Evolutionary conservation across 2,113 vertebrate species (phyloP).

Genomic region (Odontophorus gujanensis): DNA sequence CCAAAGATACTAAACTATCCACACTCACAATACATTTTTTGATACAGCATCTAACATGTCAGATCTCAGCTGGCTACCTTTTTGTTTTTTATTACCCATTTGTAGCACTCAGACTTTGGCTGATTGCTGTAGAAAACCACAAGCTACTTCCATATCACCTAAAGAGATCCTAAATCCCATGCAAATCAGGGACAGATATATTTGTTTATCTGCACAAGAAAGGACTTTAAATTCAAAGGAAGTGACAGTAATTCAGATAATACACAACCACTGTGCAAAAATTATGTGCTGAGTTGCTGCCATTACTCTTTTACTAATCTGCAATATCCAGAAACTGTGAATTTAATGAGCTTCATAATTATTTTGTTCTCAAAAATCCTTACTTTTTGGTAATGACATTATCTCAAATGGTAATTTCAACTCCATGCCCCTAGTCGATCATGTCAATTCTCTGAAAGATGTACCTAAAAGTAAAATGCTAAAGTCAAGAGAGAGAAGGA

Average conservation of each 20-base stretch:
- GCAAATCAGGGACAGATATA: conserved; percentile 42
- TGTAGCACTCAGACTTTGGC: background rate
- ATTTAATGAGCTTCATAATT: conserved; percentile 60
- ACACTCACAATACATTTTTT: background rate
- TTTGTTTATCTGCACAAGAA: conserved; percentile 47
- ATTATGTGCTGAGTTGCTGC: conserved; percentile 41
- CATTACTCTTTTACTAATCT: conserved; percentile 66
- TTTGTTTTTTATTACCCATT: background rate
- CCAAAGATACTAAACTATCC: background rate
- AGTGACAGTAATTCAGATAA: conserved; percentile 52
- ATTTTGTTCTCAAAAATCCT: conserved; percentile 50
- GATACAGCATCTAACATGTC: background rate
- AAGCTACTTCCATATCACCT: background rate
- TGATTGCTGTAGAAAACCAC: background rate
- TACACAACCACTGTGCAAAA: conserved; percentile 31
- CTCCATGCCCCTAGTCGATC: conserved; percentile 9
- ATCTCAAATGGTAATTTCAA: conserved; percentile 50
- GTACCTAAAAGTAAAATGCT: background rate
- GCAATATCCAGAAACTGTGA: conserved; percentile 37
- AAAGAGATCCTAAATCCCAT: background rate
- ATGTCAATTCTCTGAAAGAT: conserved; percentile 22
- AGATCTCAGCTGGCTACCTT: background rate
- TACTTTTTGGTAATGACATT: conserved; percentile 45
- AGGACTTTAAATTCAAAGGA: conserved; percentile 38
- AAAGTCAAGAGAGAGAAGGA: conserved; percentile 18